Percentiles rank a stretch among this genome's conserved stretches.
These are phyloP conservation scores for Drosophila cracens DNA, from an alignment of 2,888 invertebrate genomes.

Conservation along the genomic window DNA sequence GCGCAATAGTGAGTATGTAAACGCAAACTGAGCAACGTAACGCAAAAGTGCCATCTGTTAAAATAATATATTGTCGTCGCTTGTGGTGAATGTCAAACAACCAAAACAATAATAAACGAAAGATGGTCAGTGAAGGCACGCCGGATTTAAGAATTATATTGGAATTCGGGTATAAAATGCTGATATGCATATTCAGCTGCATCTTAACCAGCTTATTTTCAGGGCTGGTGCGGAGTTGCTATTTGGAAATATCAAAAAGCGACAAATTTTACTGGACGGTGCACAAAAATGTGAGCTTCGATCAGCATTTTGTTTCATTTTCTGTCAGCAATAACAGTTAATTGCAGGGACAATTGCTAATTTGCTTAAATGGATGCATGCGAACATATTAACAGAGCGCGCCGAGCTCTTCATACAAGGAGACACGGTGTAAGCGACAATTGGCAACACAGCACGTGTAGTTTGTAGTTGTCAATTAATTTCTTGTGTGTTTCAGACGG, in stretches of 20 bases:
- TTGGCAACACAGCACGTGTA: background rate
- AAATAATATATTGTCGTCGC: background rate
- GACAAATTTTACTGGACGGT: slow-evolving; percentile 88
- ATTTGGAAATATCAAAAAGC: slow-evolving; percentile 92
- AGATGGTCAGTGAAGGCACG: slow-evolving; percentile 9
- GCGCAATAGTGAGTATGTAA: background rate
- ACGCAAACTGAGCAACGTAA: slow-evolving; percentile 12
- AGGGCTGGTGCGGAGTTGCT: slow-evolving; percentile 97
- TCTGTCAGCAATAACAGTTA: slow-evolving; percentile 47
- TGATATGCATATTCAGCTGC: rapidly evolving
- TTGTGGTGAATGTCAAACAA: slow-evolving; percentile 30
- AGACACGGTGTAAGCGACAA: slow-evolving; percentile 82
- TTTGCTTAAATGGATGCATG: slow-evolving; percentile 93
- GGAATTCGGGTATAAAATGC: slow-evolving; percentile 79
- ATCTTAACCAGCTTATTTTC: slow-evolving; percentile 4
- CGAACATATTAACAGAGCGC: slow-evolving; percentile 92
- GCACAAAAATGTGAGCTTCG: slow-evolving; percentile 84
- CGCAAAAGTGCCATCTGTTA: slow-evolving; percentile 15
- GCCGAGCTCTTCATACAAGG: slow-evolving; percentile 89
- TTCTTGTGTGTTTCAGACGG: slow-evolving; percentile 83
- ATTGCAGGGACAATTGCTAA: slow-evolving; percentile 89
- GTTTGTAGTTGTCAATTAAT: background rate
- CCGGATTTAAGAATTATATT: slow-evolving; percentile 73
- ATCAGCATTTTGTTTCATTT: slow-evolving; percentile 49
- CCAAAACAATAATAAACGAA: slow-evolving; percentile 21